These are phyloP conservation scores for Oscarella lobularis DNA, from an alignment of 37 sponge, comb jelly and placozoan species.

Conservation along the genomic window DNA sequence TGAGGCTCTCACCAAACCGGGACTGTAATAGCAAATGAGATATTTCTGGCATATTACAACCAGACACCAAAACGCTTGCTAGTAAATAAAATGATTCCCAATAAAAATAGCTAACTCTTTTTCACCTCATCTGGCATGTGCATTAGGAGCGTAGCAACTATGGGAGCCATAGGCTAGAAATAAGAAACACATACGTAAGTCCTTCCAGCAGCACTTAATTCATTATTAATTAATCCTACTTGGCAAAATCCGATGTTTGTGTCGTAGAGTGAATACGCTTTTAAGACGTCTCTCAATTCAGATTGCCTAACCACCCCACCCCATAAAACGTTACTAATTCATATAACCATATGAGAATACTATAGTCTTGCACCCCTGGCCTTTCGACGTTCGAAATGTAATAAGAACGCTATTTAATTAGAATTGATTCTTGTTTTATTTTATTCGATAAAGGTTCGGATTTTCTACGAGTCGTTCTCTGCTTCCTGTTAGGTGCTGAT, in stretches of 20 bases:
- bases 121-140: conserved; percentile 91
- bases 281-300: conserved; percentile 62
- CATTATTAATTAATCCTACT: too few relatives aligned
- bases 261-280: conserved; percentile 88
- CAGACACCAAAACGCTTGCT: too few relatives aligned
- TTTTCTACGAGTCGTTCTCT: conserved; percentile 46
- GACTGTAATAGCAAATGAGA: too few relatives aligned
- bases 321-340: neutral
- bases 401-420: neutral
- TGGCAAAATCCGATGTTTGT: conserved; percentile 91
- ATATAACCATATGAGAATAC: neutral
- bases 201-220: too few relatives aligned
- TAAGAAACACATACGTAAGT: neutral
- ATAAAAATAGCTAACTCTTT: too few relatives aligned
- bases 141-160: conserved; percentile 93
- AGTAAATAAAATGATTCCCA: too few relatives aligned
- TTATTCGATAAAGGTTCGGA: conserved; percentile 28
- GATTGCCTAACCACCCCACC: conserved; percentile 34
- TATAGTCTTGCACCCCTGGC: conserved; percentile 1
- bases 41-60: too few relatives aligned
- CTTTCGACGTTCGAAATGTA: conserved; percentile 28
- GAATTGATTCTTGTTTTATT: neutral
- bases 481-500: conserved; percentile 63
- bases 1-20: too few relatives aligned
- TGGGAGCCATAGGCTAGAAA: conserved; percentile 88